Base-by-base conservation (phyloP, 2,797 vertebrate genomes). In the Etheostoma nigrum region DNA sequence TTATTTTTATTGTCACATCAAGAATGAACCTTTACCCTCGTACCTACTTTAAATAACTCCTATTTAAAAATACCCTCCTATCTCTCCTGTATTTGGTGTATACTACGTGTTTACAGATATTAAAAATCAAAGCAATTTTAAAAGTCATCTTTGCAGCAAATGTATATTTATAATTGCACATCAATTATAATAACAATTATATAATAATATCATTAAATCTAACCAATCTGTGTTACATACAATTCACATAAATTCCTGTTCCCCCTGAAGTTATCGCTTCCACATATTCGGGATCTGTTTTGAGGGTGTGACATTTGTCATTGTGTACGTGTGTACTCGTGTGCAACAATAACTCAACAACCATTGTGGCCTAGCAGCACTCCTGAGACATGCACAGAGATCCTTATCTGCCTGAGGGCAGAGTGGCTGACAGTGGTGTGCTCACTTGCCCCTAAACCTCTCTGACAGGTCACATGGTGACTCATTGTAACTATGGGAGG, bases 401-500 rank as follows among this genome's bases (percentile, higher is more conserved):
- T 55, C 77, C 67, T 78, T n/a, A 45, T 48, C 47, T 19, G 64
- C 84, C 82, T 27, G 30, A 69, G 74, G 85, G 67, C 58, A 75
- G 48, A 76, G 51, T 19, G 47, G 67, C 82, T 85, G 84, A 86
- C 81, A 87, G 75, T 48, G 49, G 66, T 45, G 13, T 0, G 66
- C 64, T 81, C 76, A 57, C 6, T 45, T 83, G 36, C 57, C 68
- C 64, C 73, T 88, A 90, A 92, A 86, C 81, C 67, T 83, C 51
- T 51, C 74, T 91, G 88, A 92, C 84, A 89, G 85, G 83, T 91
- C 83, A 86, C 78, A 86, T 81, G 74, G 85, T 89, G 88, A 91
- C 69, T 90, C 84, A 85, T n/a, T 42, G 60, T 74, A 76, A 83
- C 55, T 64, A 59, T 79, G 84, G 91, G 72, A 19, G 45, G 48